Conservation (phyloP, 2,797 vertebrate genomes). For the Cyprinella venusta region DNA sequence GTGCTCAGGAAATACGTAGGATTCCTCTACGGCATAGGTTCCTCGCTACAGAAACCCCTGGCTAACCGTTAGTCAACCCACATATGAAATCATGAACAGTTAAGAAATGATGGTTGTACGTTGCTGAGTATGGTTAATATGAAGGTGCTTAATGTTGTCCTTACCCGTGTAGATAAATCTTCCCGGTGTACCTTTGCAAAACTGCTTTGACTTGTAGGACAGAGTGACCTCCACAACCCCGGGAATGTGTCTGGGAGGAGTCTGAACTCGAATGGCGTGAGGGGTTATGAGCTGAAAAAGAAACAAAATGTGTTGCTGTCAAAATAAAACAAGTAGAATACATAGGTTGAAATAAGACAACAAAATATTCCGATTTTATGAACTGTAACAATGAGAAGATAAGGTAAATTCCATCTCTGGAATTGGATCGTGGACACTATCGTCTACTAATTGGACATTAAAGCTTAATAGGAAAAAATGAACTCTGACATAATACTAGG, state of each 20-base stretch:
- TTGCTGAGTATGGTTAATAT: background rate
- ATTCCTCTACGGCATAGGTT: slow-evolving; percentile 40
- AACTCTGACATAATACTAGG: background rate
- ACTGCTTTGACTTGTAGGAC: slow-evolving; percentile 99
- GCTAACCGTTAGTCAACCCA: slow-evolving; percentile 5
- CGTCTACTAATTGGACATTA: too few relatives aligned
- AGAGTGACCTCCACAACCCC: slow-evolving; percentile 98
- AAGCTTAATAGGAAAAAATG: background rate
- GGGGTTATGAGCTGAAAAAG: slow-evolving; percentile 92
- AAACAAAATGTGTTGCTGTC: background rate
- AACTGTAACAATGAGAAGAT: background rate
- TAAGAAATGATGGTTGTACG: background rate
- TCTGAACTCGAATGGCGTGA: slow-evolving; percentile 97
- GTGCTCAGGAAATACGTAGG: slow-evolving; percentile 50
- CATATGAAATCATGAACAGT: slow-evolving; percentile 20
- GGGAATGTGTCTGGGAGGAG: slow-evolving; percentile 86
- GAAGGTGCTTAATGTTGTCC: slow-evolving; percentile 77
- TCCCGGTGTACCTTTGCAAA: slow-evolving; percentile 98
- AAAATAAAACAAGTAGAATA: slow-evolving; percentile 1
- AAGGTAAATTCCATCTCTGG: too few relatives aligned
- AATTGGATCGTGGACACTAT: too few relatives aligned
- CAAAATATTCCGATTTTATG: background rate
- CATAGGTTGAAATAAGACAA: background rate
- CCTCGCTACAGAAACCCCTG: slow-evolving; percentile 24
- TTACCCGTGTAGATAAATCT: slow-evolving; percentile 99